A percentile compares a stretch with the other conserved stretches of the same genome.
phyloP scores from a whole-genome alignment of 2,113 vertebrate genomes.

The Nycticebus coucang region DNA sequence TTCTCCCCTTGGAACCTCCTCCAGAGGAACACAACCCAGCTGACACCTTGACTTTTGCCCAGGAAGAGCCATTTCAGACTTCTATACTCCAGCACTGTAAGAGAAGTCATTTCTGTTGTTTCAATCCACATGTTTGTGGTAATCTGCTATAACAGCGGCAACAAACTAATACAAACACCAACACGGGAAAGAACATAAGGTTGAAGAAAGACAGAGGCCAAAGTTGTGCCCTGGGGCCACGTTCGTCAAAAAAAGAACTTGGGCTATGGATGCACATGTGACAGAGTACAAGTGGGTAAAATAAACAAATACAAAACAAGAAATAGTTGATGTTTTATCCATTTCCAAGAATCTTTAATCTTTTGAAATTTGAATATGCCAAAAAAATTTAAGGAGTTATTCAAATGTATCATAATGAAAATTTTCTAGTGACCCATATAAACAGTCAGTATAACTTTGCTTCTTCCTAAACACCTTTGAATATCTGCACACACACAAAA shows the following conservation, averaged over 20 bases:
- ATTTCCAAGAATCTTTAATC: not conserved
- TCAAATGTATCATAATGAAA: not conserved
- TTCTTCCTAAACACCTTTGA: not conserved
- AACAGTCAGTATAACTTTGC: not conserved
- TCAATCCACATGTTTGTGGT: not conserved
- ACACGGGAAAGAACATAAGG: accelerated
- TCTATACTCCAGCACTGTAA: not conserved
- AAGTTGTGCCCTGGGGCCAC: too few species aligned
- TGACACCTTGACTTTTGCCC: not conserved
- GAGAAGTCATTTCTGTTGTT: not conserved
- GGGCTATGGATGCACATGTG: not conserved
- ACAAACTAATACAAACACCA: not conserved
- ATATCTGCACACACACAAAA: not conserved
- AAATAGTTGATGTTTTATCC: not conserved
- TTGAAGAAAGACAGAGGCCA: not conserved
- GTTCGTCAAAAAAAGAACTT: not conserved
- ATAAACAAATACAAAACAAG: not conserved
- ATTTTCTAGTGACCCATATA: not conserved
- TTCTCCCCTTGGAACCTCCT: not conserved
- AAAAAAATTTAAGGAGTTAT: not conserved
- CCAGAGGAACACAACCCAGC: not conserved
- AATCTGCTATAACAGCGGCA: not conserved
- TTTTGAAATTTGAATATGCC: not conserved
- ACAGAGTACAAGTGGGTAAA: not conserved
- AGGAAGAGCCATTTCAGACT: not conserved